These are phyloP conservation scores for Lutraria rhynchaena DNA, from an alignment of 1,140 invertebrate species.

Conservation along the genomic window DNA sequence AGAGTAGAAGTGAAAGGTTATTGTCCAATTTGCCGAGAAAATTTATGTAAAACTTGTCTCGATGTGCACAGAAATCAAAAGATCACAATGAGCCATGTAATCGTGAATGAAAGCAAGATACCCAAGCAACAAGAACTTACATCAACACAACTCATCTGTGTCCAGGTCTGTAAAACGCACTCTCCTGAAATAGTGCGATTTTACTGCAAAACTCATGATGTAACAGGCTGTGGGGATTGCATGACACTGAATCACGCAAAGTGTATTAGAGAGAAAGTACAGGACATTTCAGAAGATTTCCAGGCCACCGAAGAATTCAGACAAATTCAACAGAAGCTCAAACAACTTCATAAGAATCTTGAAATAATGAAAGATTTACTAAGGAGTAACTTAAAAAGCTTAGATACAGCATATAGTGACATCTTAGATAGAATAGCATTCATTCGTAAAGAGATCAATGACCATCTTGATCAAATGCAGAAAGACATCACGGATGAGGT, in stretches of 20 bases:
- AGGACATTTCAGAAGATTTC: neutral
- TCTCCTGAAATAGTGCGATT: neutral
- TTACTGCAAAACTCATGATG: neutral
- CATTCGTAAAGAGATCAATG: neutral
- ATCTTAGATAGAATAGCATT: neutral
- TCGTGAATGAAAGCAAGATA: neutral
- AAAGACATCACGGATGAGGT: neutral
- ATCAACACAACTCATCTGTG: neutral
- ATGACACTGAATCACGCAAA: neutral
- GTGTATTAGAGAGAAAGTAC: neutral
- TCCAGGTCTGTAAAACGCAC: neutral
- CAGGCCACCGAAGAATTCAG: neutral
- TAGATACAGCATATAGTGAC: neutral
- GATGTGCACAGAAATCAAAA: neutral
- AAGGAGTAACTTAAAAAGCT: neutral
- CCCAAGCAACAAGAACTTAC: neutral
- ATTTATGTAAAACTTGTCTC: neutral
- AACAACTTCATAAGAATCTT: neutral
- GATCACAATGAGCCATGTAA: neutral
- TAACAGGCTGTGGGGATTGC: neutral
- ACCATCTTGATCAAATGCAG: neutral
- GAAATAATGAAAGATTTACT: neutral
- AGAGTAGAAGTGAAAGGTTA: neutral
- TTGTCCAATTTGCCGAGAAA: neutral
- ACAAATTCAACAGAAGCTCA: neutral